These are phyloP conservation scores for Coregonus clupeaformis DNA, from an alignment of 2,113 vertebrate genomes.

Conservation along the genomic window DNA sequence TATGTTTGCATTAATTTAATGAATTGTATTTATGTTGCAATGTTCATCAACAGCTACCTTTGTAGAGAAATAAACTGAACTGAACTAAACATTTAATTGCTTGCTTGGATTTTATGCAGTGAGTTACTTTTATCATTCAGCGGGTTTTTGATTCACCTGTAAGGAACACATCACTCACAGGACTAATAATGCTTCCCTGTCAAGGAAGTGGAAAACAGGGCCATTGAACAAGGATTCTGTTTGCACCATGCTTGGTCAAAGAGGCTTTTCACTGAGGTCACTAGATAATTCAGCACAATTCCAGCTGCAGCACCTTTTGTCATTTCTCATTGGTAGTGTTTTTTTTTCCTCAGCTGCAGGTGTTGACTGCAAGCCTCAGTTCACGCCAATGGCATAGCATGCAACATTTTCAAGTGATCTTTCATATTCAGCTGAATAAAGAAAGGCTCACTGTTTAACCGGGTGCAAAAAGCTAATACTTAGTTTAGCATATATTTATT, in stretches of 20 bases:
- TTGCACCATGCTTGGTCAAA: too few relatives aligned
- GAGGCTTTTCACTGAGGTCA: too few relatives aligned
- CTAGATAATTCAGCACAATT: too few relatives aligned
- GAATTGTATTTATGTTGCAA: slow-evolving; percentile 70
- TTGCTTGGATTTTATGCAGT: neutral
- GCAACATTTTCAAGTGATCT: neutral
- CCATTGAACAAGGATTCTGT: too few relatives aligned
- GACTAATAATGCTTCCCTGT: slow-evolving; percentile 12
- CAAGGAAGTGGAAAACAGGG: neutral
- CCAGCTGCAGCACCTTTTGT: too few relatives aligned
- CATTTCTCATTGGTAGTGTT: neutral
- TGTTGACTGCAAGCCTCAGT: neutral
- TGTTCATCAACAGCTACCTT: slow-evolving; percentile 42
- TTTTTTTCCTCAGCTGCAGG: neutral
- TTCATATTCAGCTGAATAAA: neutral
- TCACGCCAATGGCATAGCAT: neutral
- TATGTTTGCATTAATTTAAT: slow-evolving; percentile 62
- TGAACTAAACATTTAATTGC: slow-evolving; percentile 23
- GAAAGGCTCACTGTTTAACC: too few relatives aligned
- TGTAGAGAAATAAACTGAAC: slow-evolving; percentile 21
- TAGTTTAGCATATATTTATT: too few relatives aligned
- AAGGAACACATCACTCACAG: neutral
- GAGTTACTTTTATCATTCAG: neutral
- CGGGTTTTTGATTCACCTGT: neutral
- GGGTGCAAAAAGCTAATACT: too few relatives aligned